Evolutionary conservation across 2,113 vertebrate species (phyloP).

Genomic region (Clinocottus analis): DNA sequence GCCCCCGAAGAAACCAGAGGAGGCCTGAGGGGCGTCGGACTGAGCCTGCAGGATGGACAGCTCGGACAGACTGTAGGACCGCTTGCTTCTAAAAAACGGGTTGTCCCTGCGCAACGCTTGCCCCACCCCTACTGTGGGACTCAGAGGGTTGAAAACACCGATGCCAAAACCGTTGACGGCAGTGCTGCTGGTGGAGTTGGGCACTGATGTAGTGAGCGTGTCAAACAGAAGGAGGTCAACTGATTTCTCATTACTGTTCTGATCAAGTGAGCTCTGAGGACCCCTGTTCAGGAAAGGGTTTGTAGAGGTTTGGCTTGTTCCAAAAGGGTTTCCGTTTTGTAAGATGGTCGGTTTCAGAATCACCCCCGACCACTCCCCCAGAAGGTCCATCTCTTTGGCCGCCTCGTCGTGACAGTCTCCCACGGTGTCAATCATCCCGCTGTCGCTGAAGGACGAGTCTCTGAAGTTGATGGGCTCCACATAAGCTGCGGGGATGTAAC

Average conservation of each 20-base stretch:
- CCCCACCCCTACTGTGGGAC: conserved; percentile 61
- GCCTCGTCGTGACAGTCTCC: conserved; percentile 88
- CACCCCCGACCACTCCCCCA: conserved; percentile 85
- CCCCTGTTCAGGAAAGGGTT: conserved; percentile 92
- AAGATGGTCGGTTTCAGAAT: conserved; percentile 77
- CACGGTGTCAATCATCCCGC: conserved; percentile 91
- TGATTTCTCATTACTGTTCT: conserved; percentile 74
- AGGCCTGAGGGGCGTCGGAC: conserved; percentile 68
- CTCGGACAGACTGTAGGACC: conserved; percentile 96
- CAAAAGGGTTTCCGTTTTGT: conserved; percentile 89
- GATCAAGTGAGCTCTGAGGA: conserved; percentile 63
- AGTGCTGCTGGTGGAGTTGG: conserved; percentile 64
- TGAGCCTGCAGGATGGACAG: conserved; percentile 92
- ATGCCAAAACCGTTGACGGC: conserved; percentile 80
- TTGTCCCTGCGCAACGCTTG: conserved; percentile 85
- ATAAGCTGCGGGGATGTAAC: conserved; percentile 95
- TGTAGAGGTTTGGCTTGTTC: conserved; percentile 83
- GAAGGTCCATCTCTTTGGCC: conserved; percentile 88
- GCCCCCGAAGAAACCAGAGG: conserved; percentile 84
- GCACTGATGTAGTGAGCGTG: conserved; percentile 65
- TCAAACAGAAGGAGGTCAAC: conserved; percentile 91
- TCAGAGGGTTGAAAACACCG: conserved; percentile 77
- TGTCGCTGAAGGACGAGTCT: conserved; percentile 92
- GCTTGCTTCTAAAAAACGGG: conserved; percentile 95
- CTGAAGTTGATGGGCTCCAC: conserved; percentile 90